Evolutionary conservation across 2,888 invertebrate species (phyloP), one percentile per base, ranked within the genome.

Genomic region (Drosophila neotestacea): DNA sequence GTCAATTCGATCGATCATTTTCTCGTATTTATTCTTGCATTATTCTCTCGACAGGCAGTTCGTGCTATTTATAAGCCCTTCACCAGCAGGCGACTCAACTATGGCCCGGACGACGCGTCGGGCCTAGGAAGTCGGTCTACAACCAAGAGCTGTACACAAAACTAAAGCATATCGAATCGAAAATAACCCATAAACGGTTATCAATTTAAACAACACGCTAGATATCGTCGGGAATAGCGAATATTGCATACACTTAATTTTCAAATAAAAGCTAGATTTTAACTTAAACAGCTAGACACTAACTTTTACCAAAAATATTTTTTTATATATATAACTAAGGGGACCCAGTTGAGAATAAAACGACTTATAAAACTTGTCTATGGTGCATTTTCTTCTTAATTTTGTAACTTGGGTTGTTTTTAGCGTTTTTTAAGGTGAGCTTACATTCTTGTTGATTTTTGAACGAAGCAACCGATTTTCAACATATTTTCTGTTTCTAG

Each of bases 1-100:
- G 41, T 61, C 75, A 62, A 75, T 81, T 50, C 82, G 59, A 81
- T 83, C 82, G 88, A 83, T 88, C 88, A 88, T 73, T 38, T 59
- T 48, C 60, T 62, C 42, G 68, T 67, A 68, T 79, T 75, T 81
- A 62, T 72, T 69, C 68, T 56, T 51, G 79, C 71, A 69, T 79
- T 81, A 81, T 67, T 50, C 48, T 58, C 61, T 47, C 41, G 70
- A 64, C 79, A 66, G 61, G 56, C 78, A 44, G 60, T 69, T 73
- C 62, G 65, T 64, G 55, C 79, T 81, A 81, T 79, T 79, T 82
- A 71, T 81, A 79, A 62, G 54, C 42, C 51, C 58, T 36, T n/a
- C 55, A 41, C 76, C 36, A 27, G 41, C 32, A 38, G 38, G 28
- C 63, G 34, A 50, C 41, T 36, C 44, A 44, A 39, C 30, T 22